phyloP scores from a whole-genome alignment of 2,888 invertebrate species.

The Ophion slaviceki region DNA sequence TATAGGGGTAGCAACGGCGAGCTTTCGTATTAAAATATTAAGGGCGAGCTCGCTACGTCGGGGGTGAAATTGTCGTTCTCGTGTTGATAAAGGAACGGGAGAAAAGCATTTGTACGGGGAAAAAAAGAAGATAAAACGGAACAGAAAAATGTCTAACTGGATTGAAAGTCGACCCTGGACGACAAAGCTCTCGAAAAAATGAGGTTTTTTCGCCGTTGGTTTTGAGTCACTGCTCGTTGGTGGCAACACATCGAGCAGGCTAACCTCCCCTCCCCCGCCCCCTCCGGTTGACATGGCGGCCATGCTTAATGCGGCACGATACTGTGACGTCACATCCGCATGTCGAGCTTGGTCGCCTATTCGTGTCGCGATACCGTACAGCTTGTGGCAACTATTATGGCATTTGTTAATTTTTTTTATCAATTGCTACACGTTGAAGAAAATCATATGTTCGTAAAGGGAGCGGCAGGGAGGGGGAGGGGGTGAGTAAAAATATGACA shows the following conservation, averaged over 20 bases:
- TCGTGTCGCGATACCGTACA: constrained; percentile 52
- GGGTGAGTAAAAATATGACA: no score
- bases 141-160: constrained; percentile 9
- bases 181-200: constrained; percentile 24
- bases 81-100: constrained; percentile 3
- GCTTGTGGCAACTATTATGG: constrained; percentile 26
- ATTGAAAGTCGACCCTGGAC: constrained; percentile 13
- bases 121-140: background rate
- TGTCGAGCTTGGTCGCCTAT: constrained; percentile 63
- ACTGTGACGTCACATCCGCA: constrained; percentile 72
- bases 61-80: constrained; percentile 35
- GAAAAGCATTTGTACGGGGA: constrained; percentile 14
- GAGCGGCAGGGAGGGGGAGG: background rate
- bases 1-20: constrained; percentile 20
- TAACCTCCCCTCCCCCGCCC: background rate
- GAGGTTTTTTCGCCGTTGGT: constrained; percentile 38
- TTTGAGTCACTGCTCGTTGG: constrained; percentile 18
- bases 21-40: constrained; percentile 61
- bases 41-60: constrained; percentile 44
- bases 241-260: constrained; percentile 12
- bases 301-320: constrained; percentile 74
- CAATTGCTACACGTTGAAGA: background rate
- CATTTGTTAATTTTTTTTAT: background rate
- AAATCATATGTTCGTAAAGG: background rate
- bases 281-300: constrained; percentile 63